These are phyloP conservation scores for Tupiocoris notatus DNA, from an alignment of 2,888 invertebrate species.

Conservation along the genomic window DNA sequence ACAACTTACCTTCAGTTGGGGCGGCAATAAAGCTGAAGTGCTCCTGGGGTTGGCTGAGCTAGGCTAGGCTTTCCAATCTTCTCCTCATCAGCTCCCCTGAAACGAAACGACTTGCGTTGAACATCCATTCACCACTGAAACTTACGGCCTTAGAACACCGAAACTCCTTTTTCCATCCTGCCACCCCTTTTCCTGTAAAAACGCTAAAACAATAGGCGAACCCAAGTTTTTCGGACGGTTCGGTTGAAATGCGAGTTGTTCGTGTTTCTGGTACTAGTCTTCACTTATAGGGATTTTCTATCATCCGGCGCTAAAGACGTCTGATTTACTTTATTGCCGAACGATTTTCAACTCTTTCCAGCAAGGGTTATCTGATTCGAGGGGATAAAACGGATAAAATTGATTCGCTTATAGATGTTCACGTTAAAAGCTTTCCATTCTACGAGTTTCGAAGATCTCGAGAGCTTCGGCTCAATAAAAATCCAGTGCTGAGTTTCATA, in stretches of 20 bases:
- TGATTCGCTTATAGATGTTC: no score
- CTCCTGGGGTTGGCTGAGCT: neutral
- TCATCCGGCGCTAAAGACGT: neutral
- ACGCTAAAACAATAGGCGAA: neutral
- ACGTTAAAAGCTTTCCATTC: no score
- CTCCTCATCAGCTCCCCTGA: slow-evolving; percentile 29
- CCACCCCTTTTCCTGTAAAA: neutral
- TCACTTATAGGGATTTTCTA: neutral
- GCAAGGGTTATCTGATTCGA: no score
- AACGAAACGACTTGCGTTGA: neutral
- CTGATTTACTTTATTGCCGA: neutral
- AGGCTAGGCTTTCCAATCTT: slow-evolving; percentile 14
- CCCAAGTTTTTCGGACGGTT: neutral
- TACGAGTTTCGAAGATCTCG: no score
- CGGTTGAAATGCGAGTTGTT: neutral
- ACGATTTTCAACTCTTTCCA: neutral
- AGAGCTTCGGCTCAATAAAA: no score
- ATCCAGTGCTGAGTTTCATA: no score
- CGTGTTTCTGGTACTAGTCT: neutral
- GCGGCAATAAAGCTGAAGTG: slow-evolving; percentile 10
- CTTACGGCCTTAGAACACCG: neutral
- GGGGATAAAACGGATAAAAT: no score
- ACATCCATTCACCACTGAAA: neutral
- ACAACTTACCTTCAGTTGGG: slow-evolving; percentile 25
- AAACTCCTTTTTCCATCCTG: neutral